Evolutionary conservation across 2,113 vertebrate species (phyloP).

Genomic region (Psammodynastes pulverulentus): DNA sequence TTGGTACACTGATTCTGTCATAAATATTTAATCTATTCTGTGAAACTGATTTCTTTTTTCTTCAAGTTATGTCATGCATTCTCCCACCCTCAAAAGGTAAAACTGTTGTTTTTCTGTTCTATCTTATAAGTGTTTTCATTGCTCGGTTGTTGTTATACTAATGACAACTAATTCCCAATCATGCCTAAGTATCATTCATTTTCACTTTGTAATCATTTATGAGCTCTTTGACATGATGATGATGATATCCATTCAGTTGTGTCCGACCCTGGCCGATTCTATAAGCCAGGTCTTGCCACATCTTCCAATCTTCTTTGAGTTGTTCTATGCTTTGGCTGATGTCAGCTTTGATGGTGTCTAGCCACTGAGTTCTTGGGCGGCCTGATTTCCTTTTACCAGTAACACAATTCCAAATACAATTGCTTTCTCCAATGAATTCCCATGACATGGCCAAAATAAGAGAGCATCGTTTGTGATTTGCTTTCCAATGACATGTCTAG

Average conservation of each 20-base stretch:
- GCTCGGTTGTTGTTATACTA: neutral
- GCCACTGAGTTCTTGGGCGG: neutral
- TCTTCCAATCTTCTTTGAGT: neutral
- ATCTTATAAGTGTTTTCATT: neutral
- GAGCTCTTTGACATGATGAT: neutral
- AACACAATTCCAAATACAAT: neutral
- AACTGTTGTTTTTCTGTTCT: neutral
- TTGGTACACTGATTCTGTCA: constrained; percentile 19
- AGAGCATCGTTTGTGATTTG: neutral
- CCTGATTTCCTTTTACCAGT: neutral
- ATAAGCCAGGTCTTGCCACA: neutral
- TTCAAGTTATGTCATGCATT: constrained; percentile 29
- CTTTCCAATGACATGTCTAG: too few species aligned
- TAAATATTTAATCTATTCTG: constrained; percentile 53
- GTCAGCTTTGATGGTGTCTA: neutral
- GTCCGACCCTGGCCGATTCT: neutral
- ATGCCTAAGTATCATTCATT: neutral
- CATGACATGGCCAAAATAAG: neutral
- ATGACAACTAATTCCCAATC: neutral
- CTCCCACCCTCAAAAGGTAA: neutral
- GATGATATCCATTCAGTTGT: neutral
- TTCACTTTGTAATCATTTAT: neutral
- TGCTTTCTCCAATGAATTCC: neutral
- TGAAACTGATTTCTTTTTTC: constrained; percentile 21
- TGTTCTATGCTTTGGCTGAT: neutral